Percentiles rank a stretch among this genome's conserved stretches.
Conservation (phyloP, 2,797 vertebrate genomes). For the Myotis pilosus region DNA sequence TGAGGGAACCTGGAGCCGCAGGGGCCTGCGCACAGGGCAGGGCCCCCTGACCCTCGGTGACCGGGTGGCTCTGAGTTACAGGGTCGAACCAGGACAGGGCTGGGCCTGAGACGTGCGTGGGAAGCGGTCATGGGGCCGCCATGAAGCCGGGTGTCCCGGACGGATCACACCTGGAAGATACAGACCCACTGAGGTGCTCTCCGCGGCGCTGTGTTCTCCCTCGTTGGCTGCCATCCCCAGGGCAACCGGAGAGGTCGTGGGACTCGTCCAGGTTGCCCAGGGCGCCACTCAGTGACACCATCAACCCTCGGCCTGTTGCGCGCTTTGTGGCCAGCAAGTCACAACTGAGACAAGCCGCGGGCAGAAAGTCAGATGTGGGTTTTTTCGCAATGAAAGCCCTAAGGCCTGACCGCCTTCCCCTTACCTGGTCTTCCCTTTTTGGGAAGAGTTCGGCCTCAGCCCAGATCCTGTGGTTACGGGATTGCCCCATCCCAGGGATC, state of each 20-base stretch:
- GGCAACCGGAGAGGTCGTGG: fast-evolving
- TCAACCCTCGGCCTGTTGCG: fast-evolving
- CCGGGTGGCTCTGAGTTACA: background rate
- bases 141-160: background rate
- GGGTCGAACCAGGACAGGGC: background rate
- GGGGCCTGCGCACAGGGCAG: background rate
- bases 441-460: background rate
- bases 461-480: background rate
- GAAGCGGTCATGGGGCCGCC: background rate
- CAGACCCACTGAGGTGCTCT: fast-evolving
- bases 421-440: background rate
- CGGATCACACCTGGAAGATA: too few relatives aligned
- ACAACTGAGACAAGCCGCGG: fast-evolving
- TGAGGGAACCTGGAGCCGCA: background rate
- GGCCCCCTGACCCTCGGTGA: background rate
- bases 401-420: too few relatives aligned
- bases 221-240: fast-evolving
- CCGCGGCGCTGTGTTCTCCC: fast-evolving
- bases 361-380: background rate
- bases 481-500: background rate
- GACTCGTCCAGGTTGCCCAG: fast-evolving
- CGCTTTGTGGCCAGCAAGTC: background rate
- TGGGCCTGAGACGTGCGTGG: too few relatives aligned
- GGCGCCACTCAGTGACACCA: fast-evolving
- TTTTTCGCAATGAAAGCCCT: background rate